These are phyloP conservation scores for Notoglanidium macrostoma DNA, from an alignment of 2,797 vertebrate genomes.

Conservation along the genomic window DNA sequence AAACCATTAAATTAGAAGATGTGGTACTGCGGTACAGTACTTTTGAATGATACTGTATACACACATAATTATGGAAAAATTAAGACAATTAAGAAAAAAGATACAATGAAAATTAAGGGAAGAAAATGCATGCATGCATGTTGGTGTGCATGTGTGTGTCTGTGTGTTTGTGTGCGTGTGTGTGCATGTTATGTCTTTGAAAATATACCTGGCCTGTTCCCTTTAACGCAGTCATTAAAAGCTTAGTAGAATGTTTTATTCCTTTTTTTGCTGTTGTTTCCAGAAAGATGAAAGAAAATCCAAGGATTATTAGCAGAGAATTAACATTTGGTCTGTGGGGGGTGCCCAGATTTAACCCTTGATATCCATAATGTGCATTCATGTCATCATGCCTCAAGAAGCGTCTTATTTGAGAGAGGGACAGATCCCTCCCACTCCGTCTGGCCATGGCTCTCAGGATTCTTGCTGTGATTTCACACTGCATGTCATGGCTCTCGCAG, in stretches of 20 bases:
- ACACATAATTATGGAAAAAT: too few relatives aligned
- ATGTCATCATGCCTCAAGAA: neutral
- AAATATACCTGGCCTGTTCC: neutral
- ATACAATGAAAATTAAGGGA: too few relatives aligned
- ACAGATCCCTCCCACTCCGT: neutral
- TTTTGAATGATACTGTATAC: too few relatives aligned
- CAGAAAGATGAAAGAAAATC: neutral
- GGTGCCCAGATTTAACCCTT: too few relatives aligned
- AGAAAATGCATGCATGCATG: too few relatives aligned
- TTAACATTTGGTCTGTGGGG: too few relatives aligned
- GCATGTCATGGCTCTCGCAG: neutral
- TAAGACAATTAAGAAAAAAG: too few relatives aligned
- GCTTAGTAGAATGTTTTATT: neutral
- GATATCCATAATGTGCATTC: neutral
- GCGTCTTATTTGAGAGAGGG: neutral
- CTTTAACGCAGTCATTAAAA: neutral
- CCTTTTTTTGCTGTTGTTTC: neutral
- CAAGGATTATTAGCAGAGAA: neutral
- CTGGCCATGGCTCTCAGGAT: neutral
- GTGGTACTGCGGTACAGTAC: too few relatives aligned
- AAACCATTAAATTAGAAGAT: too few relatives aligned
- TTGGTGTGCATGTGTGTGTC: neutral
- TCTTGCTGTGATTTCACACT: slow-evolving; percentile 2
- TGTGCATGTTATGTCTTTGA: neutral
- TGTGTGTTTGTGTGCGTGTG: too few relatives aligned